phyloP scores from a whole-genome alignment of 2,888 invertebrate genomes.

The Cosmia pyralina region DNA sequence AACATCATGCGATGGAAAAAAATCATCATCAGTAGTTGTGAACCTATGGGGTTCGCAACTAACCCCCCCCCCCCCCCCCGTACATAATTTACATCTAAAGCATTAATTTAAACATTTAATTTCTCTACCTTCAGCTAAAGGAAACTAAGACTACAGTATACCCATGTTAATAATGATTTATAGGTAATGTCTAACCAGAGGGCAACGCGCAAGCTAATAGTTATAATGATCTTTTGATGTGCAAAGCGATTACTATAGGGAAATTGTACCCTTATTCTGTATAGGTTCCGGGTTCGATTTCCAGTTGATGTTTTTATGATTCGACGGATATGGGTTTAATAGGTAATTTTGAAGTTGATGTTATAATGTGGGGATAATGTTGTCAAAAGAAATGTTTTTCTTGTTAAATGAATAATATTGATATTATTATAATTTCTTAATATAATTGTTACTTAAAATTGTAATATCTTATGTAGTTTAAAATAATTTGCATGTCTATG shows the following conservation, averaged over 20 bases:
- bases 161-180: slow-evolving; percentile 36
- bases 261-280: slow-evolving; percentile 69
- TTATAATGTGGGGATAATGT: slow-evolving; percentile 10
- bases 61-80: too few species aligned
- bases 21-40: too few species aligned
- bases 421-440: not conserved
- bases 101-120: not conserved
- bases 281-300: slow-evolving; percentile 66
- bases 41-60: too few species aligned
- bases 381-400: not conserved
- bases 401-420: too few species aligned
- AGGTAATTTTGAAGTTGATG: slow-evolving; percentile 46
- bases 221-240: slow-evolving; percentile 73
- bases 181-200: slow-evolving; percentile 38
- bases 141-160: not conserved
- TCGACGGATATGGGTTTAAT: slow-evolving; percentile 56
- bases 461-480: not conserved
- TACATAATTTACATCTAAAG: too few species aligned
- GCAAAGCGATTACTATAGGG: slow-evolving; percentile 67
- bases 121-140: not conserved
- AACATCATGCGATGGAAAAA: too few species aligned
- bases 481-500: not conserved
- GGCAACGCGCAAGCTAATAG: slow-evolving; percentile 56
- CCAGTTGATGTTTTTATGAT: slow-evolving; percentile 58
- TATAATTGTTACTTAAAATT: not conserved